Percentiles rank a stretch among this genome's conserved stretches.
Evolutionary conservation across 2,113 vertebrate species (phyloP).

Genomic region (Holacanthus passer): DNA sequence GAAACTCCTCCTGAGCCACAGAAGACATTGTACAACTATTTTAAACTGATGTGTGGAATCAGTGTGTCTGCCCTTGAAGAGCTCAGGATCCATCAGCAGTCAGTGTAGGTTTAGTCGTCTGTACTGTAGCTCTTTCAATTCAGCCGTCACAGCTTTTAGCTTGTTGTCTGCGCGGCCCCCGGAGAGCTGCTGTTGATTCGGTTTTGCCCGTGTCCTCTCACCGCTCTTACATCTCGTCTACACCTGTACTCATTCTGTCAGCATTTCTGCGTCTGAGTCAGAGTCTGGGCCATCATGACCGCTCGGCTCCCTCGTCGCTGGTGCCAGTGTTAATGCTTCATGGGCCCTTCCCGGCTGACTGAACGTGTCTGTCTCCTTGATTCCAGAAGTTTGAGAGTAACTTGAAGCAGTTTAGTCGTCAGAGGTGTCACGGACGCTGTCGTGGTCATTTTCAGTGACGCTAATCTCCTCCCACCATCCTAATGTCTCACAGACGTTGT

Average conservation of each 20-base stretch:
- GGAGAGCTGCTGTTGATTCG: constrained; percentile 45
- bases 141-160: constrained; percentile 11
- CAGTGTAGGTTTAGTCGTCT: not conserved
- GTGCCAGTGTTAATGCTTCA: constrained; percentile 24
- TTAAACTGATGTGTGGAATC: not conserved
- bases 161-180: constrained; percentile 3
- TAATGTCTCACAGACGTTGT: constrained; percentile 8
- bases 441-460: constrained; percentile 38
- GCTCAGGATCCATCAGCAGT: constrained; percentile 9
- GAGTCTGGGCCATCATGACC: constrained; percentile 34
- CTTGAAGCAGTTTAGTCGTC: constrained; percentile 47
- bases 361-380: constrained; percentile 42
- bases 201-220: constrained; percentile 29
- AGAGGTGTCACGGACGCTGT: constrained; percentile 12
- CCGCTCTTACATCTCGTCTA: constrained; percentile 22
- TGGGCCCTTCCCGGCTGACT: constrained; percentile 33
- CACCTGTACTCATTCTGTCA: constrained; percentile 47
- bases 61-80: not conserved
- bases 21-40: not conserved
- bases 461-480: constrained; percentile 17
- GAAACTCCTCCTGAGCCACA: not conserved
- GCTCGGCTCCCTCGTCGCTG: constrained; percentile 21
- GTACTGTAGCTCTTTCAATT: not conserved
- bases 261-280: constrained; percentile 34
- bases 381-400: constrained; percentile 34